These are phyloP conservation scores for Cataglyphis altisquamis DNA, from an alignment of 2,888 invertebrate species.

Conservation along the genomic window DNA sequence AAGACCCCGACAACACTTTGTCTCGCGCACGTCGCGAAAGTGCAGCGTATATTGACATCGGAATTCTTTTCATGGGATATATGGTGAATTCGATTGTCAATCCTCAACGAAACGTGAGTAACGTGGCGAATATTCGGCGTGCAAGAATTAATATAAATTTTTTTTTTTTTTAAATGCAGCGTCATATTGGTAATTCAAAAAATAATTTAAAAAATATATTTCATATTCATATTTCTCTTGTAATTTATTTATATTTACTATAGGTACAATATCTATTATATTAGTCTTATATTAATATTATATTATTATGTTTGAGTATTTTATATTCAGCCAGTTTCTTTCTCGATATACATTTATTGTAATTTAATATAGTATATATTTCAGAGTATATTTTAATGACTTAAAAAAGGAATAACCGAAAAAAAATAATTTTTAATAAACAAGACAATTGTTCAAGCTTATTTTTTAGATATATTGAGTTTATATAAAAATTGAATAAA, in stretches of 20 bases:
- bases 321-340: not conserved
- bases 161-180: not conserved
- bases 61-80: constrained; percentile 13
- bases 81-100: not conserved
- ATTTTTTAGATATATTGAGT: not conserved
- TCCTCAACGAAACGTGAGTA: not conserved
- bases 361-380: not conserved
- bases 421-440: not conserved
- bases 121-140: not conserved
- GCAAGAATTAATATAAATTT: not conserved
- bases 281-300: not conserved
- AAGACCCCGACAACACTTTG: constrained; percentile 12
- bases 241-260: not conserved
- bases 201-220: not conserved
- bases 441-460: not conserved
- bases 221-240: not conserved
- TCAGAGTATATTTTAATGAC: not conserved
- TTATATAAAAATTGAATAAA: not conserved
- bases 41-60: constrained; percentile 27
- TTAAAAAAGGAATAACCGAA: not conserved
- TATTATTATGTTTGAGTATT: not conserved
- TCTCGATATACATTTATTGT: not conserved
- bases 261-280: not conserved
- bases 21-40: constrained; percentile 8
- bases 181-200: not conserved